Evolutionary conservation across 2,888 invertebrate genomes (phyloP).

Genomic region (Zonitis immaculata): DNA sequence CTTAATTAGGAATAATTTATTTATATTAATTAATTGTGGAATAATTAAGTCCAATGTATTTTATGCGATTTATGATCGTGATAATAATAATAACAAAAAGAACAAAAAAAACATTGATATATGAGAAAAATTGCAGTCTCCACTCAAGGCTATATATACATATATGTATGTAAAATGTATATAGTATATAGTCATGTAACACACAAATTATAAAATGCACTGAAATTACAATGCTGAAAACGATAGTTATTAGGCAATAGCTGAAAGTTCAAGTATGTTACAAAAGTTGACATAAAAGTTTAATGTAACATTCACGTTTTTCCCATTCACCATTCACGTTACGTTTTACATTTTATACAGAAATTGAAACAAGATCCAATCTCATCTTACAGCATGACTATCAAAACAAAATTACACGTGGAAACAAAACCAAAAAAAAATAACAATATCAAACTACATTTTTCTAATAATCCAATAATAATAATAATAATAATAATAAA

Average conservation of each 20-base stretch:
- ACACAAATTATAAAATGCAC: constrained; percentile 14
- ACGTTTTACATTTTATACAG: constrained; percentile 3
- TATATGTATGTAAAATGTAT: no score
- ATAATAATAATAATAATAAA: no score
- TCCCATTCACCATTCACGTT: constrained; percentile 21
- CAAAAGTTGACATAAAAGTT: constrained; percentile 22
- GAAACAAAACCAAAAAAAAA: no score
- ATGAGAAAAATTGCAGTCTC: not conserved
- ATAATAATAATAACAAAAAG: not conserved
- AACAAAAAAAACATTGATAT: not conserved
- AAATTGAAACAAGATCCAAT: no score
- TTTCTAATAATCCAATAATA: no score
- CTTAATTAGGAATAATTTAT: no score
- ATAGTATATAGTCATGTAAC: no score
- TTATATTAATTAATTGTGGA: no score
- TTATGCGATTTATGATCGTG: no score
- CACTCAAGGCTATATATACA: constrained; percentile 12
- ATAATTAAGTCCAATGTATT: no score
- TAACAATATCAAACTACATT: no score
- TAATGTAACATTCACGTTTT: constrained; percentile 21
- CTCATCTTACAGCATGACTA: not conserved
- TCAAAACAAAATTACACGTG: no score
- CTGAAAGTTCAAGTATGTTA: constrained; percentile 21
- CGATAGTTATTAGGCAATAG: constrained; percentile 20
- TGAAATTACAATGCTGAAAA: constrained; percentile 16